A percentile compares a stretch with the other conserved stretches of the same genome.
phyloP scores from a whole-genome alignment of 2,888 invertebrate genomes.

The Helobdella robusta region DNA sequence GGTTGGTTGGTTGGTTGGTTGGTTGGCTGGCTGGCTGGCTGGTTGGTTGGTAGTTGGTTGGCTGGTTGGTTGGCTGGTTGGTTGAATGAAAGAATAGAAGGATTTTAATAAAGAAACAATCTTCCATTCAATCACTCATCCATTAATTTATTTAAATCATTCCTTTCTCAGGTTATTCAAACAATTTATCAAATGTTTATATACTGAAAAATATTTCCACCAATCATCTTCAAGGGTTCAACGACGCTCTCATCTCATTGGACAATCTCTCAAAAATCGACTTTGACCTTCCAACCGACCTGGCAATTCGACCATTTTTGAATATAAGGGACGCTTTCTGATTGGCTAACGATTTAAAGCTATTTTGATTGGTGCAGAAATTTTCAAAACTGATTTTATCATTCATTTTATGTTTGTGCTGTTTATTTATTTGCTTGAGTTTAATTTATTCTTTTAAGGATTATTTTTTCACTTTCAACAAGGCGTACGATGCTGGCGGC shows the following conservation, averaged over 20 bases:
- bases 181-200: neutral
- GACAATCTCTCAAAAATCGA: slow-evolving; percentile 74
- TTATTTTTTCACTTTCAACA: neutral
- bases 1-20: too few species aligned
- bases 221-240: slow-evolving; percentile 66
- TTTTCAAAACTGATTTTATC: neutral
- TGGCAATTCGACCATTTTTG: slow-evolving; percentile 89
- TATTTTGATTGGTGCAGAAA: neutral
- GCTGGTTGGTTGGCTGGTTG: too few species aligned
- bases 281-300: slow-evolving; percentile 87
- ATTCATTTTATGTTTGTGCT: neutral
- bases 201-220: slow-evolving; percentile 6
- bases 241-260: slow-evolving; percentile 81
- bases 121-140: too few species aligned
- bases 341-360: neutral
- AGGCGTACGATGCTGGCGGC: neutral
- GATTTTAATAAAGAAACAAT: too few species aligned
- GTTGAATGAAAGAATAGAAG: too few species aligned
- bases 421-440: neutral
- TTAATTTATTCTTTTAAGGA: neutral
- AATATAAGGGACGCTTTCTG: slow-evolving; percentile 92
- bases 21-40: too few species aligned
- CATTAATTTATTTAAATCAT: too few species aligned
- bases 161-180: neutral
- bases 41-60: too few species aligned